phyloP scores from a whole-genome alignment of 2,888 invertebrate genomes.

The Hemistola chrysoprasaria region DNA sequence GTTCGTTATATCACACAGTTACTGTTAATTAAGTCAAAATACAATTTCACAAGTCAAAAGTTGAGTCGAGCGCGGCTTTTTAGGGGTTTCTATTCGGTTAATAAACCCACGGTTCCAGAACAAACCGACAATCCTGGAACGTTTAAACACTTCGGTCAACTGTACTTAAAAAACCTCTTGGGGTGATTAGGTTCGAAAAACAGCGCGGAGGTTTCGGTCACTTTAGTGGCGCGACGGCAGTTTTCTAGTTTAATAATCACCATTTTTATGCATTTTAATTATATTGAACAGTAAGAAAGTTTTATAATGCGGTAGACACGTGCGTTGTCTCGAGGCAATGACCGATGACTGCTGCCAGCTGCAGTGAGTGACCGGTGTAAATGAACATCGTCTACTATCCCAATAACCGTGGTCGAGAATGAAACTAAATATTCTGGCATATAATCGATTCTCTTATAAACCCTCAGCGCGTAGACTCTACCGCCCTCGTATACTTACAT shows the following conservation, averaged over 20 bases:
- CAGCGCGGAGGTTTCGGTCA: constrained; percentile 62
- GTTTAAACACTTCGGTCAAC: constrained; percentile 59
- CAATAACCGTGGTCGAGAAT: too few species aligned
- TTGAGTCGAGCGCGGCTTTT: constrained; percentile 24
- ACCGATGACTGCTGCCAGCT: constrained; percentile 34
- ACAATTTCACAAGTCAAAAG: constrained; percentile 18
- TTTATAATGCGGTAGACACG: constrained; percentile 12
- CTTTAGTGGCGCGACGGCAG: constrained; percentile 60
- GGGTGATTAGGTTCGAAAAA: constrained; percentile 74
- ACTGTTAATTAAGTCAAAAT: too few species aligned
- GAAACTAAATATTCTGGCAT: too few species aligned
- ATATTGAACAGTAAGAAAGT: constrained; percentile 37
- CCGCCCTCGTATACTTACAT: too few species aligned
- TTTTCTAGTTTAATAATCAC: constrained; percentile 61
- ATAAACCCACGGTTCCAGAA: constrained; percentile 45
- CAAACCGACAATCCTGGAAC: constrained; percentile 54
- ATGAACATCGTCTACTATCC: too few species aligned
- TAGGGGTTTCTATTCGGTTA: constrained; percentile 40
- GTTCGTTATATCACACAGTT: constrained; percentile 16
- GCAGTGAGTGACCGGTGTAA: constrained; percentile 3
- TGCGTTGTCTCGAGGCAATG: constrained; percentile 34
- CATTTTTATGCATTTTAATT: constrained; percentile 77
- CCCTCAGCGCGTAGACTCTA: too few species aligned
- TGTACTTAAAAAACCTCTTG: constrained; percentile 76
- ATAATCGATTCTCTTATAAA: too few species aligned